Evolutionary conservation across 2,888 invertebrate species (phyloP).

Genomic region (Empis livida): DNA sequence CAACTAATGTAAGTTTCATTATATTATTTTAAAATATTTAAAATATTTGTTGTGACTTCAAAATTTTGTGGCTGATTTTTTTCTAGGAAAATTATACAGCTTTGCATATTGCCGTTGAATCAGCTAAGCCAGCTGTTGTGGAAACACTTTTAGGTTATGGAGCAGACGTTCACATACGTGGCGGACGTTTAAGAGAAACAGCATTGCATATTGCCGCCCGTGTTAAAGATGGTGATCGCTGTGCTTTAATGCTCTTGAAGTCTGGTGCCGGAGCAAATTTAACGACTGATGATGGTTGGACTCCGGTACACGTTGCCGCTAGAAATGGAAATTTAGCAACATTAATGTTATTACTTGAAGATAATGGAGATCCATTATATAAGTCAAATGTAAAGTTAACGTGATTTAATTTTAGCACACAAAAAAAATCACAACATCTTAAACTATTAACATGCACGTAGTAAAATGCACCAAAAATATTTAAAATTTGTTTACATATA

Average conservation of each 20-base stretch:
- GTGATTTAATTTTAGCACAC: neutral
- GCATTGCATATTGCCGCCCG: constrained; percentile 95
- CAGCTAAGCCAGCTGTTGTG: constrained; percentile 85
- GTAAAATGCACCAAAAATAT: neutral
- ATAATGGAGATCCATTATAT: constrained; percentile 84
- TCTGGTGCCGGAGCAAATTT: constrained; percentile 96
- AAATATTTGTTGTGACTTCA: no score
- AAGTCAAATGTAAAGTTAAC: constrained; percentile 65
- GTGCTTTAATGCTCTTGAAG: constrained; percentile 93
- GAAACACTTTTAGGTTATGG: constrained; percentile 93
- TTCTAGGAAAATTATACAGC: constrained; percentile 92
- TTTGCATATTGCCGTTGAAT: constrained; percentile 92
- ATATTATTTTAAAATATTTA: neutral
- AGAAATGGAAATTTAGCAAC: constrained; percentile 83
- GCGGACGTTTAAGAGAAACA: constrained; percentile 81
- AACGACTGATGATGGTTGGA: constrained; percentile 90
- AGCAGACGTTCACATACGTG: constrained; percentile 91
- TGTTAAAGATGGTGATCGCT: constrained; percentile 79
- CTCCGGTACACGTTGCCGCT: constrained; percentile 93
- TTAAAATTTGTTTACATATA: neutral
- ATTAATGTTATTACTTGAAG: constrained; percentile 73
- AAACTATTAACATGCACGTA: no score
- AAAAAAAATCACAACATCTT: no score
- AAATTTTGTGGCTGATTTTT: neutral
- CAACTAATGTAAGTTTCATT: constrained; percentile 68